Conservation (phyloP, 2,113 vertebrate species). For the Cochlearius cochlearius region DNA sequence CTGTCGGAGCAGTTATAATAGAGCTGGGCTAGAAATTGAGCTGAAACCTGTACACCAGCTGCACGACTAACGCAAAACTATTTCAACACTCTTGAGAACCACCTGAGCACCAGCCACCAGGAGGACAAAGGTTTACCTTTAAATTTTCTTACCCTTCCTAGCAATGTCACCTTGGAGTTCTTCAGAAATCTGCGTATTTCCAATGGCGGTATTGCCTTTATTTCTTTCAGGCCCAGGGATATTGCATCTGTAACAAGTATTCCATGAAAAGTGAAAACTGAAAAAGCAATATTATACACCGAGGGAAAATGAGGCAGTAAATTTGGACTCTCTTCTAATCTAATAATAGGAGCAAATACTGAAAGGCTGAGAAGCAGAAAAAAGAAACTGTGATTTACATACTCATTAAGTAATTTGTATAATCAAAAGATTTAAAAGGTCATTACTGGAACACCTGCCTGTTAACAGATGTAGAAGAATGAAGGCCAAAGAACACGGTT, state of each 20-base stretch:
- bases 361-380: not conserved
- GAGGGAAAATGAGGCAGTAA: not conserved
- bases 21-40: not conserved
- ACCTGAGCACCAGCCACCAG: not conserved
- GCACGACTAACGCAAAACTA: fast-evolving
- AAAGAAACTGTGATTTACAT: slow-evolving; percentile 4
- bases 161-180: not conserved
- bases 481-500: slow-evolving; percentile 35
- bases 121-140: not conserved
- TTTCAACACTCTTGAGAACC: not conserved
- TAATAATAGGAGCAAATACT: not conserved
- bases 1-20: not conserved
- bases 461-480: slow-evolving; percentile 51
- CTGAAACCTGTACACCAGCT: not conserved
- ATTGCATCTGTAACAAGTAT: not conserved
- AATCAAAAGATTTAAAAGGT: slow-evolving; percentile 63
- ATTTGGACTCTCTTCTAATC: not conserved
- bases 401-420: slow-evolving; percentile 57
- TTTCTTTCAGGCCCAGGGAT: not conserved
- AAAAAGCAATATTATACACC: not conserved
- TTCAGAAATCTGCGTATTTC: not conserved
- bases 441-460: slow-evolving; percentile 59
- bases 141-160: not conserved
- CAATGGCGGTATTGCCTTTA: not conserved
- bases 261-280: not conserved